Conservation (phyloP, 2,113 vertebrate genomes). For the Paedocypris sp. region DNA sequence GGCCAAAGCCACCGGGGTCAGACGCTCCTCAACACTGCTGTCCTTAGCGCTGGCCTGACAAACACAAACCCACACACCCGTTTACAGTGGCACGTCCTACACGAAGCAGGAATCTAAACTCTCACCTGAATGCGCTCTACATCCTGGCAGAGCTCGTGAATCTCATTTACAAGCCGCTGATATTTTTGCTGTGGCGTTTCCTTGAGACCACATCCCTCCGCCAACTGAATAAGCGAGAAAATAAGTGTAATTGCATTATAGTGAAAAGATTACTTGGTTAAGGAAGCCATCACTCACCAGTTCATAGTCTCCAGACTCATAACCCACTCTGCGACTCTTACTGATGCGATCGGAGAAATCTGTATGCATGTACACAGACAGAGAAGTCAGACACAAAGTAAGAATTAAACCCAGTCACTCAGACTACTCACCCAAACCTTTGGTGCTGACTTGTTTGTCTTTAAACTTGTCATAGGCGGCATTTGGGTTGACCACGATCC, state of each 20-base stretch:
- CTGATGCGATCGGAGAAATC: slow-evolving; percentile 92
- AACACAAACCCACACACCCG: neutral
- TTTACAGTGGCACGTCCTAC: neutral
- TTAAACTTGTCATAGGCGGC: slow-evolving; percentile 95
- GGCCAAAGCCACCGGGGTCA: slow-evolving; percentile 78
- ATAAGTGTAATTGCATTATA: too few species aligned
- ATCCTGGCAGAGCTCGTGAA: slow-evolving; percentile 82
- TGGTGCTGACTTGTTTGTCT: slow-evolving; percentile 83
- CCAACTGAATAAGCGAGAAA: slow-evolving; percentile 55
- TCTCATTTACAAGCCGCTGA: slow-evolving; percentile 82
- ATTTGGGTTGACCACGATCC: slow-evolving; percentile 95
- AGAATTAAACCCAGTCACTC: neutral
- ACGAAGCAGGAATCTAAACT: neutral
- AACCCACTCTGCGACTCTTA: slow-evolving; percentile 76
- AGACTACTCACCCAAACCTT: slow-evolving; percentile 80
- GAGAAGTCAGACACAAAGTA: neutral
- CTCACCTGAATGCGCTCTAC: slow-evolving; percentile 83
- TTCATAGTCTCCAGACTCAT: slow-evolving; percentile 88
- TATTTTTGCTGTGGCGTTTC: slow-evolving; percentile 94
- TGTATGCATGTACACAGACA: slow-evolving; percentile 40
- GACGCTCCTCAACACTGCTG: slow-evolving; percentile 73
- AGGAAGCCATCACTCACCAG: slow-evolving; percentile 62
- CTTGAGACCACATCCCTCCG: slow-evolving; percentile 76
- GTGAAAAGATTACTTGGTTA: neutral
- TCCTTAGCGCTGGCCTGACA: slow-evolving; percentile 71